A percentile compares a stretch with the other conserved stretches of the same genome.
phyloP scores from a whole-genome alignment of 2,113 vertebrate genomes.

The Mormoops blainvillei region DNA sequence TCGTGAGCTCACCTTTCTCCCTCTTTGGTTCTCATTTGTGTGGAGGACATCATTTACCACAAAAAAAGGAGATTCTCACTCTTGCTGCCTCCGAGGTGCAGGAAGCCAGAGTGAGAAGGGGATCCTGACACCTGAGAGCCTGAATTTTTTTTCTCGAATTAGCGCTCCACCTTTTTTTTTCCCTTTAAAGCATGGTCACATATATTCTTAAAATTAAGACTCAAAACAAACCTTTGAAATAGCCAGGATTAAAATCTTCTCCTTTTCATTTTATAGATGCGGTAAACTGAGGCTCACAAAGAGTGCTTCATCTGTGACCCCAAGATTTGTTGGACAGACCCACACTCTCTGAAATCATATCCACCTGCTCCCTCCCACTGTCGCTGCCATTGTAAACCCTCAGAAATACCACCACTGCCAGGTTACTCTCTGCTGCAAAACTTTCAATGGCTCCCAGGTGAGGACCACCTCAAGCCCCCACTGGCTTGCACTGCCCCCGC shows the following conservation, averaged over 20 bases:
- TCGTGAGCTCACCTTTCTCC: fast-evolving
- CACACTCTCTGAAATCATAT: neutral
- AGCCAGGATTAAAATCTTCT: neutral
- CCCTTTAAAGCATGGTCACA: neutral
- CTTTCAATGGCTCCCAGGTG: neutral
- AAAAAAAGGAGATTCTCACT: neutral
- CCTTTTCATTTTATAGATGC: neutral
- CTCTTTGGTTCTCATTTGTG: fast-evolving
- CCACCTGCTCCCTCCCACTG: neutral
- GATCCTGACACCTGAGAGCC: neutral
- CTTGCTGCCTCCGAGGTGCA: neutral
- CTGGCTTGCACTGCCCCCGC: no score
- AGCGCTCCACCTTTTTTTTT: neutral
- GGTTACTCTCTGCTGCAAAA: neutral
- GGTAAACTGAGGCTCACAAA: neutral
- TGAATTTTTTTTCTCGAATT: neutral
- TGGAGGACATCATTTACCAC: fast-evolving
- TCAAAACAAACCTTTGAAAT: neutral
- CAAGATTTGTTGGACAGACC: neutral
- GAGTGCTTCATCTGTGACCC: neutral
- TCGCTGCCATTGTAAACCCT: neutral
- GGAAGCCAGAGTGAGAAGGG: neutral
- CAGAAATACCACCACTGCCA: neutral
- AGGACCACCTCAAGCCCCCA: neutral
- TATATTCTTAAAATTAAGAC: neutral